A percentile compares a stretch with the other conserved stretches of the same genome.
Evolutionary conservation across 2,888 invertebrate genomes (phyloP).

Genomic region (Synanthedon tipuliformis): DNA sequence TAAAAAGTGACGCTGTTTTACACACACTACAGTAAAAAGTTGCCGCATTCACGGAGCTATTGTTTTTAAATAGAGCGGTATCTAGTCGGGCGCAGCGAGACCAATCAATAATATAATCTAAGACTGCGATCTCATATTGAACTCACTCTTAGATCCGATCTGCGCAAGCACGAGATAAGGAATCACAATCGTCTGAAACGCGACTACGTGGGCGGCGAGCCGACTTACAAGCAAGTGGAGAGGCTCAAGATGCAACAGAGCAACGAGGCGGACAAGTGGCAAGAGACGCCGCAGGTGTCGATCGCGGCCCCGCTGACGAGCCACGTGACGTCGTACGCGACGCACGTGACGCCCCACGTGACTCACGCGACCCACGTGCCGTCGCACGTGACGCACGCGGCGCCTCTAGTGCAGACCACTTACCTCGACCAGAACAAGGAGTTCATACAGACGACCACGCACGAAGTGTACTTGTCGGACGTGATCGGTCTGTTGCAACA

Average conservation of each 20-base stretch:
- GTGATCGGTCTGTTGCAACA: slow-evolving; percentile 39
- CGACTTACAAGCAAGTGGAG: slow-evolving; percentile 56
- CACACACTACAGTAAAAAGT: too few relatives aligned
- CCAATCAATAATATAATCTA: too few relatives aligned
- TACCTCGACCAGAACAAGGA: slow-evolving; percentile 44
- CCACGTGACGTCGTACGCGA: slow-evolving; percentile 1
- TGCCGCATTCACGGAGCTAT: too few relatives aligned
- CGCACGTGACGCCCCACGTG: too few relatives aligned
- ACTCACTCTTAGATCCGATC: slow-evolving; percentile 36
- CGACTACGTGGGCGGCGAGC: slow-evolving; percentile 59
- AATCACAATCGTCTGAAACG: slow-evolving; percentile 58
- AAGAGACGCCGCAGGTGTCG: slow-evolving; percentile 16
- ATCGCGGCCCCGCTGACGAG: slow-evolving; percentile 19
- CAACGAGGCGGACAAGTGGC: slow-evolving; percentile 19
- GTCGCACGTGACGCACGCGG: slow-evolving; percentile 10
- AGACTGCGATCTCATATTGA: too few relatives aligned
- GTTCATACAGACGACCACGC: slow-evolving; percentile 24
- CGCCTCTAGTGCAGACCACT: slow-evolving; percentile 28
- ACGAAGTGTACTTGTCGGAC: slow-evolving; percentile 47
- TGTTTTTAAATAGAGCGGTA: too few relatives aligned
- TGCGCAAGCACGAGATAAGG: slow-evolving; percentile 60
- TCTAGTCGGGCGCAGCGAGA: too few relatives aligned
- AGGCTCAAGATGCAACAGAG: slow-evolving; percentile 43
- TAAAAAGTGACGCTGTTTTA: too few relatives aligned
- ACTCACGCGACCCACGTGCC: not conserved